Conservation (phyloP, 1,140 invertebrate genomes). For the Wasmannia auropunctata region DNA sequence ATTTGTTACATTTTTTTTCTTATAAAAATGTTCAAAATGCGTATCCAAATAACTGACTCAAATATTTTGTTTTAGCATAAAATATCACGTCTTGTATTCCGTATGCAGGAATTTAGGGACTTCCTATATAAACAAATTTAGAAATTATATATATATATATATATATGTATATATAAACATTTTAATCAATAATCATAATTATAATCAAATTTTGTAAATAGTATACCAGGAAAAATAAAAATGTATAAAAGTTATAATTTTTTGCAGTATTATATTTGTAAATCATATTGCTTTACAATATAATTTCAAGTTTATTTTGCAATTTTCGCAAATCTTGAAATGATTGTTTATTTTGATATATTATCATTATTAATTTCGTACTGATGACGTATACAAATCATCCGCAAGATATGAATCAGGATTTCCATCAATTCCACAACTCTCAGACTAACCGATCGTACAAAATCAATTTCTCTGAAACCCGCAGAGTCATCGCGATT, state of each 20-base stretch:
- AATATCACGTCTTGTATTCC: too few species aligned
- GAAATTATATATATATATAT: background rate
- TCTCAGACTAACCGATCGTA: constrained; percentile 22
- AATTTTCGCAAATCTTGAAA: background rate
- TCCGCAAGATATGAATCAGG: constrained; percentile 24
- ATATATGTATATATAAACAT: background rate
- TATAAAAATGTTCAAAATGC: too few species aligned
- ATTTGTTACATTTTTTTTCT: background rate
- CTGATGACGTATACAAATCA: background rate
- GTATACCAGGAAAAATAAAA: background rate
- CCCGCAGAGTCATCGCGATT: constrained; percentile 7
- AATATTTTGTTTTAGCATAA: too few species aligned
- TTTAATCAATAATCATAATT: background rate
- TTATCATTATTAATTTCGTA: constrained; percentile 13
- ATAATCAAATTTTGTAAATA: background rate
- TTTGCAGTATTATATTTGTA: background rate
- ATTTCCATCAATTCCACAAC: constrained; percentile 15
- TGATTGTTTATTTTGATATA: background rate
- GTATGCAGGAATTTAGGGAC: too few species aligned
- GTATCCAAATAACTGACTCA: too few species aligned
- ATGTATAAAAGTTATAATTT: background rate
- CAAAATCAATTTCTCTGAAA: constrained; percentile 42
- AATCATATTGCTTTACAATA: background rate
- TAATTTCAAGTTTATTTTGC: background rate
- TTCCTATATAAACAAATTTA: too few species aligned